Evolutionary conservation across 2,113 vertebrate species (phyloP), one percentile per base, ranked within the genome.

Genomic region (Megaceryle torquata): DNA sequence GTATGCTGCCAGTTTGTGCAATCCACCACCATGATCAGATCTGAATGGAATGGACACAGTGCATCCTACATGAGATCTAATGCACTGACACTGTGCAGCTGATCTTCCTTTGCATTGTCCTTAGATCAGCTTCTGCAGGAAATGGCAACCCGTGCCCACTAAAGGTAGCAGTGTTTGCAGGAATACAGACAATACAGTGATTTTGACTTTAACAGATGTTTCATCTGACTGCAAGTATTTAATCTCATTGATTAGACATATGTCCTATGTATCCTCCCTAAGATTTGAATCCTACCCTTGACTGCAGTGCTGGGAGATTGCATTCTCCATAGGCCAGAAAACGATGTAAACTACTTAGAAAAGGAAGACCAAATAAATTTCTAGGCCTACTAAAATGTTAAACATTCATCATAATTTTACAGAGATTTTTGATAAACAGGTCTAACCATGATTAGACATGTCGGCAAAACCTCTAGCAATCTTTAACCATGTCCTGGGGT

Each of bases 11-110:
- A 76, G 20, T 71, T 44, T 60, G 16, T 71, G 39, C 28, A 46
- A 20, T 26, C 6, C 39, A 54, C n/a, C 19, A 64, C 4, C 18
- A 70, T 17, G 15, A 20, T 70, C 15, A 39, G 15, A 44, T 57
- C 41, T 44, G 65, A 61, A 44, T 3, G 3, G 21, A 37, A 56
- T 3, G 26, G 31, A 39, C 41, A 3, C 10, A 12, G 15, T 6
- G 17, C 17, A 44, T 56, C 26, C 19, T 33, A 10, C 18, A 29
- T 56, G 24, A 71, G 28, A 33, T 48, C 31, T 59, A 26, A 26
- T 17, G 17, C 41, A 48, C 3, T 1, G 17, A 48, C 2, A 3
- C 20, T 4, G 1, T 1, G 2, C 21, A 78, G 35, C 5, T 88
- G 35, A 2, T 67, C 15, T 46, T 37, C 21, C 10, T 67, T 44